These are phyloP conservation scores for Erethizon dorsatum DNA, from an alignment of 2,797 vertebrate species.

Conservation along the genomic window DNA sequence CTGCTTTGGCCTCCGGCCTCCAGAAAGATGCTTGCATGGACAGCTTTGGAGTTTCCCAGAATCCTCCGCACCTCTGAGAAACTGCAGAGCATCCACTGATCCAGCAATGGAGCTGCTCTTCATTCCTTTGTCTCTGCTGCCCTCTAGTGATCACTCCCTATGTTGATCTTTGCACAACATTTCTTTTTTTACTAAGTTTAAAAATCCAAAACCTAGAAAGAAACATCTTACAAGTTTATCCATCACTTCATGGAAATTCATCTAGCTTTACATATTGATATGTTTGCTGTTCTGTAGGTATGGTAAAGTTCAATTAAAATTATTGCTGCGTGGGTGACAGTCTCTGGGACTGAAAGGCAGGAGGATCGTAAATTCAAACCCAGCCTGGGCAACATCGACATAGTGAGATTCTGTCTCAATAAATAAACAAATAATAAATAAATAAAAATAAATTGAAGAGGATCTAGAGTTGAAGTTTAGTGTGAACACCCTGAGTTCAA, in stretches of 20 bases:
- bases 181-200: conserved; percentile 11
- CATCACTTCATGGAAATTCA: background rate
- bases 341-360: background rate
- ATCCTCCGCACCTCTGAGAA: conserved; percentile 25
- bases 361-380: background rate
- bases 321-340: background rate
- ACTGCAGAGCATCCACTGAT: background rate
- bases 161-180: background rate
- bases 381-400: background rate
- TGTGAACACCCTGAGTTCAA: background rate
- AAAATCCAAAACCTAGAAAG: conserved; percentile 18
- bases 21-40: background rate
- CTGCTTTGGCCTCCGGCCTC: background rate
- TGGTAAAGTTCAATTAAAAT: background rate
- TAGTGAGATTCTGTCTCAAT: background rate
- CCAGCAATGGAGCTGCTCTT: fast-evolving
- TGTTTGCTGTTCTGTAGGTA: background rate
- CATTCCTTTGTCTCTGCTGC: conserved; percentile 87
- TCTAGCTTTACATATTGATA: background rate
- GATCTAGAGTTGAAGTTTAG: background rate
- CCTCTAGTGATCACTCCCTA: conserved; percentile 82
- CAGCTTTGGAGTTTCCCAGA: conserved; percentile 43
- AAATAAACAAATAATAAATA: too few species aligned
- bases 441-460: background rate
- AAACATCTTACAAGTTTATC: background rate